Evolutionary conservation across 2,888 invertebrate genomes (phyloP).

Genomic region (Machimus rusticus): DNA sequence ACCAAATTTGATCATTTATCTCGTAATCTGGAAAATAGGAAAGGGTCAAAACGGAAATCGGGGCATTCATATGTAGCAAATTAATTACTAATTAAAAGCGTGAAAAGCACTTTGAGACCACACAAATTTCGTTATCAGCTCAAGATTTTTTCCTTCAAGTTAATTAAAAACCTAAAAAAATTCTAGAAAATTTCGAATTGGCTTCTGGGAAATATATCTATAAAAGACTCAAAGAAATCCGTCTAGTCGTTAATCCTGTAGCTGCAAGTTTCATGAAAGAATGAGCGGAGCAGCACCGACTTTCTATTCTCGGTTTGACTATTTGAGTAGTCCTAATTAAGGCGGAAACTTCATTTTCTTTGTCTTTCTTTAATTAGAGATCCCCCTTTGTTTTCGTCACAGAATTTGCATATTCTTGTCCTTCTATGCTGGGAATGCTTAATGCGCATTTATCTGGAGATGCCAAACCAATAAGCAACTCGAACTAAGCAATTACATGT

Average conservation of each 20-base stretch:
- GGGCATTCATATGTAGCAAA: neutral
- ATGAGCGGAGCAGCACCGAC: neutral
- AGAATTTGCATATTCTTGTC: conserved; percentile 16
- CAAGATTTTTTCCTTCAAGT: neutral
- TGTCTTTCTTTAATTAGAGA: conserved; percentile 28
- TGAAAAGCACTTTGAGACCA: neutral
- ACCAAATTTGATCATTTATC: neutral
- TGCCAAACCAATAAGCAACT: neutral
- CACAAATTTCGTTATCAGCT: neutral
- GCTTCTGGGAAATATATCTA: neutral
- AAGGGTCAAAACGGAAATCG: neutral
- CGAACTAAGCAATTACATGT: neutral
- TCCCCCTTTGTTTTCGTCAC: neutral
- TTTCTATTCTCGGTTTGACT: neutral
- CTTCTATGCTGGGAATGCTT: neutral
- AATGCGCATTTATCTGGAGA: neutral
- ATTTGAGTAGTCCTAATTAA: conserved; percentile 19
- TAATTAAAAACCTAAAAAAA: neutral
- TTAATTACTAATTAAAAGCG: neutral
- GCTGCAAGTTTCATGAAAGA: neutral
- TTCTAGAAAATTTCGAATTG: neutral
- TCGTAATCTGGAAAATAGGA: neutral
- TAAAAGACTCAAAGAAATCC: neutral
- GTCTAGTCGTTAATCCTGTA: neutral
- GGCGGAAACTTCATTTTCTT: conserved; percentile 19